Conservation (phyloP, 2,797 vertebrate species). For the Parauchenoglanis punctatus region DNA sequence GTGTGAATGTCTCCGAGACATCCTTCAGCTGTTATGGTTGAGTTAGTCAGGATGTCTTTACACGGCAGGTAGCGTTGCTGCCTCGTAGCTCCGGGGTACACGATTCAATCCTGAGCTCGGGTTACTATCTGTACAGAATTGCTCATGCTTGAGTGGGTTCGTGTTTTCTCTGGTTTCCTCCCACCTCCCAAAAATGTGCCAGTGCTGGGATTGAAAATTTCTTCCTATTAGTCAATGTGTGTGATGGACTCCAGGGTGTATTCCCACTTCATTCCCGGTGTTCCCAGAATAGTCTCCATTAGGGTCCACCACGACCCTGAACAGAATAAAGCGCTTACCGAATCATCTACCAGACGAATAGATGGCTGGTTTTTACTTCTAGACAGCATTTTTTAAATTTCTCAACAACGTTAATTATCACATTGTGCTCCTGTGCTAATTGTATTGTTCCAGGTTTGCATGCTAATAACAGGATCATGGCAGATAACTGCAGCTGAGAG, state of each 20-base stretch:
- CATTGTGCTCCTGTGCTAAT: neutral
- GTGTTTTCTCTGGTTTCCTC: neutral
- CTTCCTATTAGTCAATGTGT: neutral
- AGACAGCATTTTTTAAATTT: neutral
- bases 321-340: neutral
- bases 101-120: neutral
- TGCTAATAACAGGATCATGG: neutral
- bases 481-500: constrained; percentile 1
- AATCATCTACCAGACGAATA: neutral
- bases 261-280: neutral
- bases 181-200: neutral
- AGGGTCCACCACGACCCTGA: neutral
- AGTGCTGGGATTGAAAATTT: neutral
- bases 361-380: neutral
- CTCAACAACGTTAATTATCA: neutral
- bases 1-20: neutral
- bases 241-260: neutral
- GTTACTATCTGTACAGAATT: neutral
- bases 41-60: neutral
- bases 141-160: neutral
- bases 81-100: neutral
- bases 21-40: neutral
- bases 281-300: neutral
- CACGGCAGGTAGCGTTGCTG: neutral
- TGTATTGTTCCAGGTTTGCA: neutral